Evolutionary conservation across 1,140 invertebrate genomes (phyloP).

Genomic region (Pogonomyrmex barbatus): DNA sequence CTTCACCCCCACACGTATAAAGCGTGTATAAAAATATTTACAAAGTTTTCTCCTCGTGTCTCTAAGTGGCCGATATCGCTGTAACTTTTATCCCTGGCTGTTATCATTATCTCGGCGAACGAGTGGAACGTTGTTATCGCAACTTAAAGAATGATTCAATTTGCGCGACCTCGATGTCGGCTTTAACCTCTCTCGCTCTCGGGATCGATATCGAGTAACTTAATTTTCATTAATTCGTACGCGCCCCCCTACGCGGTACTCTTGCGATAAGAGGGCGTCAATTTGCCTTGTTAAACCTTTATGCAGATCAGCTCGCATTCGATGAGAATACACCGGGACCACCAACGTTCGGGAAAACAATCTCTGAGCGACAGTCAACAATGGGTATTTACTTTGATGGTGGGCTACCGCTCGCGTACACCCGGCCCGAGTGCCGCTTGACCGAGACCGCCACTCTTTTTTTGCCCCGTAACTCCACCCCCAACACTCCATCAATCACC

Average conservation of each 20-base stretch:
- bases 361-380: conserved; percentile 67
- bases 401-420: conserved; percentile 40
- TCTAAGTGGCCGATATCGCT: conserved; percentile 10
- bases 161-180: not conserved
- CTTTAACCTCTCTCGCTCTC: not conserved
- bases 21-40: conserved; percentile 46
- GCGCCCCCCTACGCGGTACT: not conserved
- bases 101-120: conserved; percentile 11
- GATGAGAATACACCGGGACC: conserved; percentile 4
- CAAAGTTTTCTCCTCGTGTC: conserved; percentile 16
- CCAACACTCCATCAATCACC: conserved; percentile 68
- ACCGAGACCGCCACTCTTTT: conserved; percentile 40
- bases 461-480: conserved; percentile 58
- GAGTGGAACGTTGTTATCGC: conserved; percentile 3
- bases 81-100: conserved; percentile 23
- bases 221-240: conserved; percentile 12
- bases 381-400: conserved; percentile 70
- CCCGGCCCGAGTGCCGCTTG: not conserved
- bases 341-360: conserved; percentile 69
- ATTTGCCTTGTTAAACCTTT: not conserved
- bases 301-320: conserved; percentile 13
- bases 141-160: conserved; percentile 11
- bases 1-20: not conserved
- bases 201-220: not conserved
- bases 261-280: not conserved